Base-by-base conservation (phyloP, 2,113 vertebrate genomes). In the Sinocyclocheilus rhinocerous region DNA sequence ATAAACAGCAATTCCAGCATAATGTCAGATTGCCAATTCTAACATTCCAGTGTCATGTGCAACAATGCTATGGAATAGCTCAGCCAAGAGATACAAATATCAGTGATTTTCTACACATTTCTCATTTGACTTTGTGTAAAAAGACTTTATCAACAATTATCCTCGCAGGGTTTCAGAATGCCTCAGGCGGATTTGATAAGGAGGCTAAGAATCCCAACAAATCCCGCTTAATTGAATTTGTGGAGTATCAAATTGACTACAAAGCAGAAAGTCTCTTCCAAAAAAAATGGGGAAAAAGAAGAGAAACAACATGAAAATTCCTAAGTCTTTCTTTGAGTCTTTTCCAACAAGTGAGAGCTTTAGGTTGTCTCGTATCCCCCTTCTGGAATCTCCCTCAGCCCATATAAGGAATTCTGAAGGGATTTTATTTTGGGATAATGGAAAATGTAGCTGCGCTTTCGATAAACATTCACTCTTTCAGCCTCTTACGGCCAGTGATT, bases 391-490 rank as follows among this genome's bases (percentile, higher is more conserved):
- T 89, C 85, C 89, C 89, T 84, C 88, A 69, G 81, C 52, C 95
- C 95, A 91, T 94, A 95, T 95, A 95, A 93, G 94, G 95, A 90
- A 87, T 88, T 87, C 73, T 55, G 83, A 87, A 91, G 70, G 83
- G 69, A 89, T 90, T 93, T 91, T 93, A 92, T 93, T 94, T 91
- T 88, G 90, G 93, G 92, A 95, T 92, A 89, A 91, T 95, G 94
- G 94, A 95, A 95, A 95, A 94, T 92, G 93, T 91, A 94, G 93
- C 86, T 79, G 90, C 67, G 90, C 89, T 91, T 91, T 91, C 89
- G 91, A 94, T 95, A 95, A 95, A 95, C 95, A 95, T 92, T 92
- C 90, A 84, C 90, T 92, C 91, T 88, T 91, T 91, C 89, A 92
- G 91, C 84, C 88, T 92, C 79, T 89, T 82, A 89, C 83, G 76